phyloP scores from a whole-genome alignment of 2,797 vertebrate species.

The Halcyon chelicuti region DNA sequence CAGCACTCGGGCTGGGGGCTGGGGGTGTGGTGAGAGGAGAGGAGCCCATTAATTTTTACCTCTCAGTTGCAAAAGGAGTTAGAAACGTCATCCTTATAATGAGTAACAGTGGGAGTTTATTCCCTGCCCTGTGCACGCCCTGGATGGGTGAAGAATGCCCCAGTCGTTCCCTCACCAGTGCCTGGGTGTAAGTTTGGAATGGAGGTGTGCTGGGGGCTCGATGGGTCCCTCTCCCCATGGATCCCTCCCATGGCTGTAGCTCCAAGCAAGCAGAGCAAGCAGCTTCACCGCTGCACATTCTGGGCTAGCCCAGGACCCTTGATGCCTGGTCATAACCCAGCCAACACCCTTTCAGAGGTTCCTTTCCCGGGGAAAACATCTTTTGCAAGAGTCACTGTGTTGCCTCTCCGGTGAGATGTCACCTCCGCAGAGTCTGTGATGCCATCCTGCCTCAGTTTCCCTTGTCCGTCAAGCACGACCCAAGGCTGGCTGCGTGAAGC shows the following conservation, averaged over 20 bases:
- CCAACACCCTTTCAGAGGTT: background rate
- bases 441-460: conserved; percentile 1
- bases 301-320: background rate
- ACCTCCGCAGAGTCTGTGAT: background rate
- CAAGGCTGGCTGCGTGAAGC: rapidly evolving
- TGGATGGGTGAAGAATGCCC: rapidly evolving
- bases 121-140: background rate
- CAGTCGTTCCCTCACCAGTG: rapidly evolving
- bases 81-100: background rate
- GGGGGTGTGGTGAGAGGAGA: background rate
- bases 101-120: background rate
- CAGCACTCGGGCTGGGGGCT: background rate
- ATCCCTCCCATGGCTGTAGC: rapidly evolving
- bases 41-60: conserved; percentile 55
- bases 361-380: background rate
- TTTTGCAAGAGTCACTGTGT: background rate
- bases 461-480: rapidly evolving
- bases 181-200: background rate
- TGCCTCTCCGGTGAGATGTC: background rate
- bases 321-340: background rate
- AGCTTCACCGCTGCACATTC: rapidly evolving
- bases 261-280: background rate
- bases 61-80: conserved; percentile 38
- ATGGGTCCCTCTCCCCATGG: background rate
- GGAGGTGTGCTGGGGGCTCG: background rate